phyloP scores from a whole-genome alignment of 2,797 vertebrate genomes.

The Catostomus latipinnis region DNA sequence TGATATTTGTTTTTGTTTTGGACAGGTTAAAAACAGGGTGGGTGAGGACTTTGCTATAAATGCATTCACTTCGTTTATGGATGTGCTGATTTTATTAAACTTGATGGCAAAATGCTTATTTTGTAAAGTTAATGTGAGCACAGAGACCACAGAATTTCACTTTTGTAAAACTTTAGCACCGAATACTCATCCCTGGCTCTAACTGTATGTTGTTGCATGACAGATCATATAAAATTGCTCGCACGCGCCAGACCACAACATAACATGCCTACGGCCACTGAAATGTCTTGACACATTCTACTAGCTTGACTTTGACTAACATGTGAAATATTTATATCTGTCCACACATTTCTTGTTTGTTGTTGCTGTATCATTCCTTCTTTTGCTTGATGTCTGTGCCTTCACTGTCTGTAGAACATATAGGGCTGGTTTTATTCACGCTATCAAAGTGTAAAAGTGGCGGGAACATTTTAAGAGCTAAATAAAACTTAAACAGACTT shows the following conservation, averaged over 20 bases:
- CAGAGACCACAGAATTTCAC: conserved; percentile 68
- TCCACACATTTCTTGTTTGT: conserved; percentile 36
- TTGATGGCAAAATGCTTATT: conserved; percentile 74
- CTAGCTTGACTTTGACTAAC: conserved; percentile 53
- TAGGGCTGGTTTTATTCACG: conserved; percentile 55
- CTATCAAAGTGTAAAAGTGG: conserved; percentile 40
- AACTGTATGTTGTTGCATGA: conserved; percentile 78
- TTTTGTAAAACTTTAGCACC: conserved; percentile 76
- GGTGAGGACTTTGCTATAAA: conserved; percentile 63
- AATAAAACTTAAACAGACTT: conserved; percentile 33
- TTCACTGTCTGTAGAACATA: conserved; percentile 53
- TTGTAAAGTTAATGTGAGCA: conserved; percentile 73
- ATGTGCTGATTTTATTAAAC: conserved; percentile 67
- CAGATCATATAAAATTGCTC: conserved; percentile 53
- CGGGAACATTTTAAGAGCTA: conserved; percentile 43
- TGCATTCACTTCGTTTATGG: conserved; percentile 67
- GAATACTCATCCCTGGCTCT: conserved; percentile 70
- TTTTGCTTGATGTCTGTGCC: conserved; percentile 37
- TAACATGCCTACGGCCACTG: conserved; percentile 9
- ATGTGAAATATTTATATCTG: conserved; percentile 28
- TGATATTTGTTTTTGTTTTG: conserved; percentile 53
- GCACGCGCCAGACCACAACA: conserved; percentile 32
- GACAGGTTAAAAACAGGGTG: conserved; percentile 23
- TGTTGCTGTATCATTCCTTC: conserved; percentile 24
- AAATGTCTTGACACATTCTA: conserved; percentile 21